phyloP scores from a whole-genome alignment of 1,140 invertebrate genomes.

The Diachasma alloeum region DNA sequence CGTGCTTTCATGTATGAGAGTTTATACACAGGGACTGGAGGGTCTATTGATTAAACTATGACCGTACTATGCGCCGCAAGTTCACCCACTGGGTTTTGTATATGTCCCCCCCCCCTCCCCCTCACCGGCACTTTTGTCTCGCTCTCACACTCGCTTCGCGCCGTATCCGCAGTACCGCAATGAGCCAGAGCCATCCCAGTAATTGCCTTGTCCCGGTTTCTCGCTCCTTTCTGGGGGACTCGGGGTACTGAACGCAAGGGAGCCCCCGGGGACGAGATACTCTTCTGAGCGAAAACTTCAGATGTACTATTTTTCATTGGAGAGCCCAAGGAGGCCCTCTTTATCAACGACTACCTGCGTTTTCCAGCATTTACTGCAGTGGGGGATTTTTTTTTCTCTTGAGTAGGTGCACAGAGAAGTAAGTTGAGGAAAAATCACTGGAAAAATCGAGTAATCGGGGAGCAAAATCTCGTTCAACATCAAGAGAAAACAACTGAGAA shows the following conservation, averaged over 20 bases:
- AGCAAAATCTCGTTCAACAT: too few relatives aligned
- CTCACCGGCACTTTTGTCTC: not conserved
- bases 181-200: not conserved
- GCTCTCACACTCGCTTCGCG: not conserved
- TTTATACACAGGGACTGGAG: not conserved
- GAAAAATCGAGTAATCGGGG: not conserved
- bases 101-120: not conserved
- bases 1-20: not conserved
- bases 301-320: not conserved
- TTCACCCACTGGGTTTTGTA: not conserved
- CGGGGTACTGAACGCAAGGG: not conserved
- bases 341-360: not conserved
- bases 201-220: slow-evolving; percentile 15
- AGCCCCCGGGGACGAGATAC: not conserved
- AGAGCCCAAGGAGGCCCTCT: not conserved
- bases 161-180: not conserved
- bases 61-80: slow-evolving; percentile 1
- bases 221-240: not conserved
- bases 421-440: too few relatives aligned
- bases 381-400: not conserved
- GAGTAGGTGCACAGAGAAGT: not conserved
- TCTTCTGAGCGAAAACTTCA: not conserved
- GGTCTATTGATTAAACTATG: slow-evolving; percentile 30
- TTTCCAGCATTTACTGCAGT: not conserved
- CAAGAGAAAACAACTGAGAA: too few relatives aligned